Percentiles rank a stretch among this genome's conserved stretches.
phyloP scores from a whole-genome alignment of 1,140 invertebrate species.

The Holcopasites calliopsidis region DNA sequence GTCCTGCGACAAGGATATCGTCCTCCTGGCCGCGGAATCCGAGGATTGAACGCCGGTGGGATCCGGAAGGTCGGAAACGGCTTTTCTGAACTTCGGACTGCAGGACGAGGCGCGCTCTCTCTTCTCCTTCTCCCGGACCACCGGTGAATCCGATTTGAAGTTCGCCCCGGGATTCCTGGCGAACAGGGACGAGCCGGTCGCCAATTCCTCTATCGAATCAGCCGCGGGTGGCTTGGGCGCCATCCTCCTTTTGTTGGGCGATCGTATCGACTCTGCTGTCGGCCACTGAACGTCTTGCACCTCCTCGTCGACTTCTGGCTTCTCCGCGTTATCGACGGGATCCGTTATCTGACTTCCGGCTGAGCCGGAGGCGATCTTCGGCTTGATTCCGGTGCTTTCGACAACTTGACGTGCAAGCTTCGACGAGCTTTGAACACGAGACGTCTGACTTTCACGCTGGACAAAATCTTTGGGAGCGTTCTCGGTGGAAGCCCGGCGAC shows the following conservation, averaged over 20 bases:
- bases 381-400: background rate
- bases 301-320: background rate
- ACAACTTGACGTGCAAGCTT: background rate
- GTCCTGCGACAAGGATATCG: constrained; percentile 86
- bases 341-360: background rate
- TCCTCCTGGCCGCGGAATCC: constrained; percentile 84
- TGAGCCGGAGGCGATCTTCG: background rate
- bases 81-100: constrained; percentile 82
- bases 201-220: constrained; percentile 76
- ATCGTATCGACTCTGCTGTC: constrained; percentile 71
- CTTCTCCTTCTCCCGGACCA: constrained; percentile 88
- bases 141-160: constrained; percentile 83
- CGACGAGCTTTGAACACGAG: background rate
- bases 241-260: constrained; percentile 80
- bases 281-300: background rate
- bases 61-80: constrained; percentile 70
- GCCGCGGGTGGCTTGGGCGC: constrained; percentile 84
- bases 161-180: constrained; percentile 81
- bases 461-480: background rate
- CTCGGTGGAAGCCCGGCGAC: background rate
- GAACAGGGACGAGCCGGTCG: constrained; percentile 70
- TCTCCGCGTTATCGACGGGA: background rate
- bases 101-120: constrained; percentile 84
- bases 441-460: background rate
- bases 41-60: constrained; percentile 79